A percentile compares a stretch with the other conserved stretches of the same genome.
phyloP scores from a whole-genome alignment of 2,113 vertebrate genomes.

The Connochaetes taurinus region DNA sequence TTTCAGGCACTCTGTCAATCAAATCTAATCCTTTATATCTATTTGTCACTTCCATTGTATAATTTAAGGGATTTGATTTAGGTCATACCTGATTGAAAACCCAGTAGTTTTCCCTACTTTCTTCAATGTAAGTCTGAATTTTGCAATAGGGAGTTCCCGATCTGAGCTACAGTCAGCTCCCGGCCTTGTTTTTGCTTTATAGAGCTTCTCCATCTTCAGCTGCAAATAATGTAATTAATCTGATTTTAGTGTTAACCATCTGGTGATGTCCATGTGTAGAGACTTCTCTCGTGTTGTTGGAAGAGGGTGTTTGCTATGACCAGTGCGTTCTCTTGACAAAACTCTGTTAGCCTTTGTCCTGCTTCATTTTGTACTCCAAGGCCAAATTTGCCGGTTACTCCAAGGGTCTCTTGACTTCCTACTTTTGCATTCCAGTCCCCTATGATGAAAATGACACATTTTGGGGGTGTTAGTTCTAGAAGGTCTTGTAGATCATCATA shows the following conservation, averaged over 20 bases:
- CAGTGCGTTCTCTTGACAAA: not conserved
- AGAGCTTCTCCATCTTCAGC: not conserved
- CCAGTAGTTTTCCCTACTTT: not conserved
- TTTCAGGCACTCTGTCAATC: not conserved
- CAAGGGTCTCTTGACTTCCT: not conserved
- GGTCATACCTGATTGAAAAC: not conserved
- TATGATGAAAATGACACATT: not conserved
- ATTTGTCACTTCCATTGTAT: not conserved
- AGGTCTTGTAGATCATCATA: not conserved
- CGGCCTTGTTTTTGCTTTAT: not conserved
- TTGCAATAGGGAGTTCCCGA: not conserved
- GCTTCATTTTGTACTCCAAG: not conserved
- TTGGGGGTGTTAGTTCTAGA: not conserved
- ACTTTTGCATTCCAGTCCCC: not conserved
- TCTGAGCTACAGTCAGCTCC: not conserved
- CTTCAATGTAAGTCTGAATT: not conserved
- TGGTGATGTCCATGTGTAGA: not conserved
- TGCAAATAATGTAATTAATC: not conserved
- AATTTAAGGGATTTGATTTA: not conserved
- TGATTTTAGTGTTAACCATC: not conserved
- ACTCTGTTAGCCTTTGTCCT: not conserved
- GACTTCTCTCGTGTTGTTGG: not conserved
- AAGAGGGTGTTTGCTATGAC: not conserved
- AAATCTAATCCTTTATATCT: not conserved
- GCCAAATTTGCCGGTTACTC: not conserved